These are phyloP conservation scores for Geodia barretti DNA, from an alignment of 37 sponge, comb jelly and placozoan species.

Conservation along the genomic window DNA sequence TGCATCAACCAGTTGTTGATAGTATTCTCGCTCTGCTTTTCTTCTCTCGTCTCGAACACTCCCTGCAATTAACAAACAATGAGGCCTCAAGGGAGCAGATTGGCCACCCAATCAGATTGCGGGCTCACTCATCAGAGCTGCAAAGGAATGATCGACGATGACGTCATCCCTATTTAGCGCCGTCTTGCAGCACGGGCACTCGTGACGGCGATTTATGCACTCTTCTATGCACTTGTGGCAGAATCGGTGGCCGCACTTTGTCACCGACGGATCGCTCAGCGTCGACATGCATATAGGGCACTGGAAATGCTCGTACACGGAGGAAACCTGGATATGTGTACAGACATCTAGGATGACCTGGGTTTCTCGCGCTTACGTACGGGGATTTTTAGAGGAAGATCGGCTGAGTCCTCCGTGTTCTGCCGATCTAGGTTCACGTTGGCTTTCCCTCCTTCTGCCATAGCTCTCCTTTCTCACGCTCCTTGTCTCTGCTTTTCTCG, in stretches of 20 bases:
- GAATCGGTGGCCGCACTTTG: conserved; percentile 72
- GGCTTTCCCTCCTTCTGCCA: conserved; percentile 16
- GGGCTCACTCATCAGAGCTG: neutral
- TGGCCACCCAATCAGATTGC: neutral
- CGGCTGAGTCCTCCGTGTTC: conserved; percentile 32
- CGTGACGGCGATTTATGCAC: conserved; percentile 72
- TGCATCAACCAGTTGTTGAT: conserved; percentile 15
- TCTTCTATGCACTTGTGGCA: conserved; percentile 74
- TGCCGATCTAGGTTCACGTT: conserved; percentile 10
- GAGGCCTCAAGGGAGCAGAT: neutral
- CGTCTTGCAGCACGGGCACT: conserved; percentile 64
- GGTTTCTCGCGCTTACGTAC: no score
- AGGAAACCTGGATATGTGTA: conserved; percentile 31
- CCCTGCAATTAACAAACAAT: no score
- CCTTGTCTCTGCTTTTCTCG: no score
- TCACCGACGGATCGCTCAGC: conserved; percentile 34
- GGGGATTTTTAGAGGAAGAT: conserved; percentile 34
- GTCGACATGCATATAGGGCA: conserved; percentile 65
- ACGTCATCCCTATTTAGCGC: neutral
- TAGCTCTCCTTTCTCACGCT: no score
- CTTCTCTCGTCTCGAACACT: conserved; percentile 13
- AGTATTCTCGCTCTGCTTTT: conserved; percentile 48
- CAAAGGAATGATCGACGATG: neutral
- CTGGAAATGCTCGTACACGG: conserved; percentile 54
- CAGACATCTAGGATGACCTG: neutral